Base-by-base conservation (phyloP, 2,888 invertebrate genomes). In the Aphidoletes aphidimyza region DNA sequence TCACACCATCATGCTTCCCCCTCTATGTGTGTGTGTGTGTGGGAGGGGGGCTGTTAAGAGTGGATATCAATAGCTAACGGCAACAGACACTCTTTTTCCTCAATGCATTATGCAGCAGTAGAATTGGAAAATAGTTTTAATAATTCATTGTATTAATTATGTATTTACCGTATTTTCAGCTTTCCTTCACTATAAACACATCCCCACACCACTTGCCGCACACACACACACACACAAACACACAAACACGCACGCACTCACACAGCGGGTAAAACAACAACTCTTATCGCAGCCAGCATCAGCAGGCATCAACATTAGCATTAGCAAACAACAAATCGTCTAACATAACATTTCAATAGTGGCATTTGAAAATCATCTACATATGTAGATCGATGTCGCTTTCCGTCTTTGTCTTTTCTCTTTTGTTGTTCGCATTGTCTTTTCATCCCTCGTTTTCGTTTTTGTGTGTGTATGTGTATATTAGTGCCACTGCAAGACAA, bases 51-150 rank as follows among this genome's bases (percentile, higher is more conserved):
- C n/a, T n/a, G n/a, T n/a, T n/a, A n/a, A n/a, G n/a, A 39, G 39
- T 47, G 47, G 9, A 26, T 54, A 54, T 54, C 26, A 30, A 69
- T 47, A 47, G 8, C 47, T 2, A 69, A 14, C n/a, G 30, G 14
- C 69, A 69, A 30, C 69, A 54, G 8, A 14, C 54, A 5, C n/a
- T 54, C 30, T 69, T 69, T 30, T 14, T 30, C 30, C 30, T 34
- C 30, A 6, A 69, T 69, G n/a, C 69, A 69, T 69, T 69, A 69
- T 69, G 30, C 69, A 69, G 17, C 69, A 69, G 17, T 30, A 69
- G 69, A 69, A 69, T 69, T 69, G 69, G 69, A 69, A 69, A 69
- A 69, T 69, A 69, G 69, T 69, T 69, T 69, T 69, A 69, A 69
- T 69, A 69, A 69, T 69, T 69, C 69, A 69, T 69, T 30, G 69